A percentile compares a stretch with the other conserved stretches of the same genome.
These are phyloP conservation scores for Callipepla squamata DNA, from an alignment of 2,113 vertebrate species.

Conservation along the genomic window DNA sequence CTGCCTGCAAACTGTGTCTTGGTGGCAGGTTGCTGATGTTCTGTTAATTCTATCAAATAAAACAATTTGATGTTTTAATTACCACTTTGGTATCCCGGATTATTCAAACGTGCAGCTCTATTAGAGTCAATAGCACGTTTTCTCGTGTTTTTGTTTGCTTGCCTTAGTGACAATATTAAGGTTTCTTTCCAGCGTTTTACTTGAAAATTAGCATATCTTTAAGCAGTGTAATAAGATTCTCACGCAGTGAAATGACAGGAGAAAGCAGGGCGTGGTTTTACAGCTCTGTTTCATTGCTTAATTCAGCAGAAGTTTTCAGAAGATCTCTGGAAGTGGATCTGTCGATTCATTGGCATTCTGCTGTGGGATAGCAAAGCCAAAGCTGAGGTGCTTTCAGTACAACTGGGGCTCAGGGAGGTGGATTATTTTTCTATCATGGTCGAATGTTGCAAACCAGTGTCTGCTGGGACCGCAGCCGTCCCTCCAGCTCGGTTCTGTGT, in stretches of 20 bases:
- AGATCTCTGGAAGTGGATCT: not conserved
- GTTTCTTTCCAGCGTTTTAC: constrained; percentile 1
- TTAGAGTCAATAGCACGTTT: not conserved
- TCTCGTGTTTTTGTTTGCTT: not conserved
- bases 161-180: constrained; percentile 4
- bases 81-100: not conserved
- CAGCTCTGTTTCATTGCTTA: not conserved
- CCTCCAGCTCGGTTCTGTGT: not conserved
- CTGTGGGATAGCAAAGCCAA: not conserved
- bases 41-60: not conserved
- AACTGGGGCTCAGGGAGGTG: not conserved
- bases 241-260: not conserved
- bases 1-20: not conserved
- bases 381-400: not conserved
- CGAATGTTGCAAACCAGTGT: not conserved
- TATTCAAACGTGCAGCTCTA: not conserved
- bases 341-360: not conserved
- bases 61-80: constrained; percentile 28
- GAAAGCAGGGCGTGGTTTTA: not conserved
- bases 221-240: constrained; percentile 4
- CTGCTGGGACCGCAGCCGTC: not conserved
- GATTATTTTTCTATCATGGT: not conserved
- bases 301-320: not conserved
- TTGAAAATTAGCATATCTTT: constrained; percentile 44
- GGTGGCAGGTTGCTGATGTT: not conserved